Base-by-base conservation (phyloP, 1,140 invertebrate species). In the Pissodes strobi region DNA sequence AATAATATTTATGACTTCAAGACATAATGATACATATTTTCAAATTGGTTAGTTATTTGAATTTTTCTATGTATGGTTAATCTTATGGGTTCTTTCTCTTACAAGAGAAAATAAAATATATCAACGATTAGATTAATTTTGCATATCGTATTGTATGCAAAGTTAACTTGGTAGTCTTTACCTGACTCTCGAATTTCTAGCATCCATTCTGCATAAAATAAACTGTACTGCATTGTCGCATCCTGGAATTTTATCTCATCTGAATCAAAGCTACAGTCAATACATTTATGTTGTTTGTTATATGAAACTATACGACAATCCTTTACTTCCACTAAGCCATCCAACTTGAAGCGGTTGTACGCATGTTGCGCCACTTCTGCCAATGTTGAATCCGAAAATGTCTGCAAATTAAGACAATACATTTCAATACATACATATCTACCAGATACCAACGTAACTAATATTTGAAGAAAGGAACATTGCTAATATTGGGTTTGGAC, bases 241-340 rank as follows among this genome's bases (percentile, higher is more conserved):
- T 55, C 52, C 21, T 52, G 22, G 76, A 78, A 64, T 87, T 82
- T 48, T 75, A 67, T 80, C 4, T 85, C 80, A 10, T 86, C 85
- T 41, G 81, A 76, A 2, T 90, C 88, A 70, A 89, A 89, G 41
- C 87, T 91, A 58, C 83, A 82, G 66, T 90, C 85, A n/a, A 93
- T 86, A 2, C 83, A 80, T 59, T 90, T 87, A 61, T 84, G 81
- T 15, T 81, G 77, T 23, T 84, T 82, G 73, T 92, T 86, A 72
- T 90, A 93, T 57, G 81, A 85, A 1, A 93, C 89, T 15, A 94
- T 78, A 1, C 91, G 85, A 71, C 89, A 90, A 58, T 87, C 85
- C 27, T 87, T 82, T 0, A 86, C 53, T 9, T 85, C 82, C 3
- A 88, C 82, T 59, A 84, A 68, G 9, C 78, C 79, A 23, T 86